These are phyloP conservation scores for Globodera rostochiensis DNA, from an alignment of 1,140 invertebrate genomes.

Conservation along the genomic window DNA sequence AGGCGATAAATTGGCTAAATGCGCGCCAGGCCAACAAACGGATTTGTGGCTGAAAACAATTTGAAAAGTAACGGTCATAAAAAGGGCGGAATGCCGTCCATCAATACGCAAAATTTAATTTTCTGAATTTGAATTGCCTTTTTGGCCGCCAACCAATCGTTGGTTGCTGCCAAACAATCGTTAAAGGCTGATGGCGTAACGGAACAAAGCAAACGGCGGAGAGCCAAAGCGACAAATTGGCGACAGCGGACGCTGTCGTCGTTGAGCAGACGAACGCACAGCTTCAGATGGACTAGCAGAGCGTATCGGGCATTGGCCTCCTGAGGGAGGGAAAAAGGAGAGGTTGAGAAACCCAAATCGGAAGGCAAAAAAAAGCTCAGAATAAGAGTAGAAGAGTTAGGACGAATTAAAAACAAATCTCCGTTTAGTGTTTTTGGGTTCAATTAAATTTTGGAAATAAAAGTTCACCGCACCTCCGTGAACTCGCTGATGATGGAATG, in stretches of 20 bases:
- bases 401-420: too few species aligned
- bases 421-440: too few species aligned
- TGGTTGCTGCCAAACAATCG: slow-evolving; percentile 46
- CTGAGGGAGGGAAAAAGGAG: slow-evolving; percentile 67
- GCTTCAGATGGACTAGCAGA: slow-evolving; percentile 75
- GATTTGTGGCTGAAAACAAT: slow-evolving; percentile 21
- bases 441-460: too few species aligned
- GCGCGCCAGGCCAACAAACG: slow-evolving; percentile 30
- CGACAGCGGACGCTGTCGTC: slow-evolving; percentile 67
- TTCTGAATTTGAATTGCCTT: slow-evolving; percentile 17
- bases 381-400: too few species aligned
- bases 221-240: slow-evolving; percentile 64
- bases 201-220: slow-evolving; percentile 67
- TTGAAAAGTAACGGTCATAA: not conserved
- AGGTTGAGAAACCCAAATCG: too few species aligned
- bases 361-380: too few species aligned
- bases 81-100: too few species aligned
- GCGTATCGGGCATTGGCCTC: slow-evolving; percentile 72
- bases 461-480: slow-evolving; percentile 67
- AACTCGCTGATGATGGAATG: slow-evolving; percentile 78
- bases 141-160: slow-evolving; percentile 50
- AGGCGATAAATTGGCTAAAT: slow-evolving; percentile 13
- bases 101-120: not conserved
- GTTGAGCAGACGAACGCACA: slow-evolving; percentile 71
- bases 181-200: slow-evolving; percentile 49